Percentiles rank a stretch among this genome's conserved stretches.
Conservation (phyloP, 2,113 vertebrate species). For the Otis tarda region DNA sequence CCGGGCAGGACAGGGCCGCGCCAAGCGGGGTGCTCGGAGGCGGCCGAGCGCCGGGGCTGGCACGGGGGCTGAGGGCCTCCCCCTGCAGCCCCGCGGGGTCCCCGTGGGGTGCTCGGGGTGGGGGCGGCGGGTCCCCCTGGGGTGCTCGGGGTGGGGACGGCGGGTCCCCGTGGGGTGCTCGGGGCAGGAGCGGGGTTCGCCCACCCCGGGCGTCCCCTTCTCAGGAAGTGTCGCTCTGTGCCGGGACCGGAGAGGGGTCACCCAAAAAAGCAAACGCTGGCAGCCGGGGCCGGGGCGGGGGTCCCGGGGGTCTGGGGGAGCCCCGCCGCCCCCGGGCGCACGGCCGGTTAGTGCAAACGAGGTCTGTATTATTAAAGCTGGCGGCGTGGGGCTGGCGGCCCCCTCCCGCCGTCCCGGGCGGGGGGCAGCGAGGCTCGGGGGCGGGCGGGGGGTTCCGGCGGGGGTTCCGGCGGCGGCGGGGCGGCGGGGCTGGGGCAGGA, state of each 20-base stretch:
- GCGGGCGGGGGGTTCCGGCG: too few relatives aligned
- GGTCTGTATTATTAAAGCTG: slow-evolving; percentile 9
- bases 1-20: rapidly evolving
- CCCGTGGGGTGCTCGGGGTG: not conserved
- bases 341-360: not conserved
- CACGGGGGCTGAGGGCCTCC: not conserved
- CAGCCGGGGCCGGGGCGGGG: not conserved
- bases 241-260: not conserved
- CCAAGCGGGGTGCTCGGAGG: not conserved
- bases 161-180: not conserved
- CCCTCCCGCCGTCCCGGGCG: too few relatives aligned
- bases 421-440: too few relatives aligned
- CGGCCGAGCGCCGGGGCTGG: rapidly evolving
- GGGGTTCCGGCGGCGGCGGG: too few relatives aligned
- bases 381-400: not conserved
- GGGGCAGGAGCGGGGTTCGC: not conserved
- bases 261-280: not conserved
- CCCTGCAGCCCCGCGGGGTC: not conserved
- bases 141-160: not conserved
- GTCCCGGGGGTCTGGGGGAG: not conserved
- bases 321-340: rapidly evolving
- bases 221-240: not conserved
- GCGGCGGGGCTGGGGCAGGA: not conserved
- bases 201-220: not conserved
- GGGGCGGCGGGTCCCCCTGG: not conserved